A percentile compares a stretch with the other conserved stretches of the same genome.
These are phyloP conservation scores for Drosophila kikkawai DNA, from an alignment of 1,140 invertebrate genomes.

Conservation along the genomic window DNA sequence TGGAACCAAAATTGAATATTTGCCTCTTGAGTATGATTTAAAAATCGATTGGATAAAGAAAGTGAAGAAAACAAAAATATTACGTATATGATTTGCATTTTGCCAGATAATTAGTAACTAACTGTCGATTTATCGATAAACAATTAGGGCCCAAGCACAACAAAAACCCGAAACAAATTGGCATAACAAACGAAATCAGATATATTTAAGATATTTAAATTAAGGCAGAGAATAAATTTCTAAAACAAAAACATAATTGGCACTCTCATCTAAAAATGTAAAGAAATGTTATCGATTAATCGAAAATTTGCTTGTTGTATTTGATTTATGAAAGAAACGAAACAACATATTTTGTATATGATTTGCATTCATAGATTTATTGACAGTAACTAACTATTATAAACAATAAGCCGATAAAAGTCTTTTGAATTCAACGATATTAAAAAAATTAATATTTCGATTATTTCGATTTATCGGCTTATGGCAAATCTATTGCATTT, in stretches of 20 bases:
- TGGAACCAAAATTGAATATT: slow-evolving; percentile 51
- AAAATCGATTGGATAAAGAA: slow-evolving; percentile 40
- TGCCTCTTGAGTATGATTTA: slow-evolving; percentile 79
- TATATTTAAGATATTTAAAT: slow-evolving; percentile 5
- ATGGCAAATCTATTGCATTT: slow-evolving; percentile 39
- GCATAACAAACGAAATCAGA: slow-evolving; percentile 51
- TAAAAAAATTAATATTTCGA: background rate
- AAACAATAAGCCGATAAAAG: slow-evolving; percentile 26
- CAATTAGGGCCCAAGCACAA: slow-evolving; percentile 34
- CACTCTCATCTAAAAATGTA: background rate
- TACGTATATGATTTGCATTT: slow-evolving; percentile 77
- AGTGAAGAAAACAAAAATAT: slow-evolving; percentile 15
- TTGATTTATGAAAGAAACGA: slow-evolving; percentile 22
- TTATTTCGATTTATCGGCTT: slow-evolving; percentile 60
- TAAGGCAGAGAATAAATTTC: background rate
- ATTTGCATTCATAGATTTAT: slow-evolving; percentile 30
- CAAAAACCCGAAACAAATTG: slow-evolving; percentile 25
- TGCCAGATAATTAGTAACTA: slow-evolving; percentile 61
- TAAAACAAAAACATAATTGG: slow-evolving; percentile 34
- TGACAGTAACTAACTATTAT: slow-evolving; percentile 23
- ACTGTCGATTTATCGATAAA: slow-evolving; percentile 72
- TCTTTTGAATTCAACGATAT: background rate
- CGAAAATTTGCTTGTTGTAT: slow-evolving; percentile 37
- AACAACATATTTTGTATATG: slow-evolving; percentile 29
- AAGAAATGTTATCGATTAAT: slow-evolving; percentile 38